These are phyloP conservation scores for Melanchra persicariae DNA, from an alignment of 2,888 invertebrate genomes.

Conservation along the genomic window DNA sequence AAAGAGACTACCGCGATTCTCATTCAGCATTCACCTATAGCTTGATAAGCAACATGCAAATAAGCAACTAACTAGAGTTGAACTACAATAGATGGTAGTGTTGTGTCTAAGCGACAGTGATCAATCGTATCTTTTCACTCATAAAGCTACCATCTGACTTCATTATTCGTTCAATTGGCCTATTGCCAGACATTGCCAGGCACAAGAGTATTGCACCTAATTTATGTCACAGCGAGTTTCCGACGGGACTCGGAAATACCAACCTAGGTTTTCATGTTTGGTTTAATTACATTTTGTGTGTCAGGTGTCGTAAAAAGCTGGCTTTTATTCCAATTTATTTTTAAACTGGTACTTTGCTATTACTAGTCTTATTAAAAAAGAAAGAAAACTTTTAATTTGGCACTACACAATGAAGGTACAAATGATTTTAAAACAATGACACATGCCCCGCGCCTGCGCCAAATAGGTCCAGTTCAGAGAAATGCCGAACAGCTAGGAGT, in stretches of 20 bases:
- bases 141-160: slow-evolving; percentile 43
- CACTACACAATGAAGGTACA: no score
- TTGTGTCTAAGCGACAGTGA: slow-evolving; percentile 36
- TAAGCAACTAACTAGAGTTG: no score
- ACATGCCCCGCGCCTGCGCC: no score
- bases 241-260: slow-evolving; percentile 1
- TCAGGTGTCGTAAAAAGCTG: neutral
- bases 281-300: slow-evolving; percentile 19
- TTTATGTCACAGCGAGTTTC: slow-evolving; percentile 42
- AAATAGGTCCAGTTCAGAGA: no score
- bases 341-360: neutral
- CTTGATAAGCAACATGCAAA: no score
- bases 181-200: slow-evolving; percentile 44
- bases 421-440: no score
- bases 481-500: no score
- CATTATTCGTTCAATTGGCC: slow-evolving; percentile 55
- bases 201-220: slow-evolving; percentile 42
- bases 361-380: neutral
- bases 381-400: no score
- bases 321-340: neutral
- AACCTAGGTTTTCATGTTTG: slow-evolving; percentile 17
- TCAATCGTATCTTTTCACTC: slow-evolving; percentile 38
- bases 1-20: no score
- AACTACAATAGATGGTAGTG: neutral
- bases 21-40: no score